Conservation (phyloP, 2,888 invertebrate genomes). For the Parelbella ahira region DNA sequence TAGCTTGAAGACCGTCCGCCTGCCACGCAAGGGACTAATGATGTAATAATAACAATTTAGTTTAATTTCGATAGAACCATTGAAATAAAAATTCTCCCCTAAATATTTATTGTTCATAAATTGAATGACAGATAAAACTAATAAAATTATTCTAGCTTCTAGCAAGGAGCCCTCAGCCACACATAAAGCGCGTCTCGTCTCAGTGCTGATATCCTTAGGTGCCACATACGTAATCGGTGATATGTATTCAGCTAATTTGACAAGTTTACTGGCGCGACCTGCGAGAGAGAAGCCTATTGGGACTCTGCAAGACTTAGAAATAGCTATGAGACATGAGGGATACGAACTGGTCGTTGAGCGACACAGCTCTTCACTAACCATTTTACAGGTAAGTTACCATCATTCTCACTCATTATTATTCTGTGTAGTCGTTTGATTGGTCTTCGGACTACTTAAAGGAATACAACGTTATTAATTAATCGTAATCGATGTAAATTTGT, state of each 20-base stretch:
- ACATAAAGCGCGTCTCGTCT: slow-evolving; percentile 84
- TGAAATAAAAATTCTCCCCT: too few relatives aligned
- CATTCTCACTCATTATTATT: too few relatives aligned
- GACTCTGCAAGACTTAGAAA: slow-evolving; percentile 82
- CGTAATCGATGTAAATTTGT: too few relatives aligned
- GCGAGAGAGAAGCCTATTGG: slow-evolving; percentile 86
- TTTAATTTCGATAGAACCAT: too few relatives aligned
- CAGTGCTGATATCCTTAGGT: slow-evolving; percentile 85
- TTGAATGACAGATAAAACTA: too few relatives aligned
- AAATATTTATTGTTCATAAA: too few relatives aligned
- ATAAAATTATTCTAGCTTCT: slow-evolving; percentile 65
- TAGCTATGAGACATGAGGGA: slow-evolving; percentile 82
- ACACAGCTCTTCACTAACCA: slow-evolving; percentile 85
- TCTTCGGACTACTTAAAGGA: too few relatives aligned
- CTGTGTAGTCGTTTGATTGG: too few relatives aligned
- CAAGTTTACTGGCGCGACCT: slow-evolving; percentile 86
- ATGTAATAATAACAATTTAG: too few relatives aligned
- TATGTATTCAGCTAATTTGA: slow-evolving; percentile 89
- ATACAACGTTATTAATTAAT: too few relatives aligned
- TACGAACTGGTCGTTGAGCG: slow-evolving; percentile 86
- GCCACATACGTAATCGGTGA: slow-evolving; percentile 89
- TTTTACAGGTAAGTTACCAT: slow-evolving; percentile 86
- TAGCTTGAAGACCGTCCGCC: too few relatives aligned
- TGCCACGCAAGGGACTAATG: too few relatives aligned
- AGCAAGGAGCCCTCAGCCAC: slow-evolving; percentile 82